These are phyloP conservation scores for Stichopus chloronotus DNA, from an alignment of 35 echinoderm and acorn worm species.

Conservation along the genomic window DNA sequence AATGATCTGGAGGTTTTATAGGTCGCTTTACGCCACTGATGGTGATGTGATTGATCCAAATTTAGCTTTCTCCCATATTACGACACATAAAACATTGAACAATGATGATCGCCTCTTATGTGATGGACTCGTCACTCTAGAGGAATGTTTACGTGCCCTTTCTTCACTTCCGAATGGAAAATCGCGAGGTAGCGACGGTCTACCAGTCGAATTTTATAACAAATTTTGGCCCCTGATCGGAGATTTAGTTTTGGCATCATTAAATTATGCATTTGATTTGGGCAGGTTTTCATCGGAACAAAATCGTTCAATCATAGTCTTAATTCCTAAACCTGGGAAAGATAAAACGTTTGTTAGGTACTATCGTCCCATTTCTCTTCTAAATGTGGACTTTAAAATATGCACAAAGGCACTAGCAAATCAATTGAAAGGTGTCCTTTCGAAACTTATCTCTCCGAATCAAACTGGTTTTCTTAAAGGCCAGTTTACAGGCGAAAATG, in stretches of 20 bases:
- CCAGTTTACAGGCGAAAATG: neutral
- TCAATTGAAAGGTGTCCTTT: neutral
- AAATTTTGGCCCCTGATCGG: neutral
- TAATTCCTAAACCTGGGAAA: neutral
- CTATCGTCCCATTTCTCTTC: slow-evolving; percentile 19
- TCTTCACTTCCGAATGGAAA: no score
- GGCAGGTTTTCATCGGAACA: no score
- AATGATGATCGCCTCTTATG: no score
- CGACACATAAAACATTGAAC: no score
- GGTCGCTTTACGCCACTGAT: no score
- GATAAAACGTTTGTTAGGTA: neutral
- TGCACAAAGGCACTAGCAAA: slow-evolving; percentile 1
- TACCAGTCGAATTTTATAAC: neutral
- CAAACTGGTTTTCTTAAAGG: slow-evolving; percentile 14
- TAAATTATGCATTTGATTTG: neutral
- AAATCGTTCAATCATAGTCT: neutral
- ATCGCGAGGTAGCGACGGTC: neutral
- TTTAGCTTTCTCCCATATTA: no score
- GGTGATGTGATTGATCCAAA: no score
- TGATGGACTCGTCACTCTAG: no score
- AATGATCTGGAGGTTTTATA: no score
- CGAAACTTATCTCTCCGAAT: neutral
- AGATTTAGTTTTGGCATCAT: neutral
- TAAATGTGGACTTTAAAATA: slow-evolving; percentile 16
- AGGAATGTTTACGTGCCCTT: no score